A percentile compares a stretch with the other conserved stretches of the same genome.
Evolutionary conservation across 2,113 vertebrate genomes (phyloP).

Genomic region (Podiceps cristatus): DNA sequence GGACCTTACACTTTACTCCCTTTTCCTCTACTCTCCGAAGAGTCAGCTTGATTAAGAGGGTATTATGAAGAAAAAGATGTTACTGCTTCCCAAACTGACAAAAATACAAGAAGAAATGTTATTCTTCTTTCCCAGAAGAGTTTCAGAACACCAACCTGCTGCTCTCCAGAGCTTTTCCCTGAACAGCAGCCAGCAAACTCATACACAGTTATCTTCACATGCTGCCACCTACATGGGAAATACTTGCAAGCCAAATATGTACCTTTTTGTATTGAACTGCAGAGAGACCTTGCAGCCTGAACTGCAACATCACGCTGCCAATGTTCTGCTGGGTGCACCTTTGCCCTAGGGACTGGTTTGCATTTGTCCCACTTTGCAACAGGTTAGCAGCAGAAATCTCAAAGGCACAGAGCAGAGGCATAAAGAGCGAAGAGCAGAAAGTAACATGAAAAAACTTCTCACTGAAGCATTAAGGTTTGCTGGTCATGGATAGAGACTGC

Average conservation of each 20-base stretch:
- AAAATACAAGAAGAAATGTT: not conserved
- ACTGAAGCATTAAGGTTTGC: not conserved
- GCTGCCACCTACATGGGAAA: not conserved
- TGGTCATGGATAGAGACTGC: not conserved
- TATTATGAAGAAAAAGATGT: not conserved
- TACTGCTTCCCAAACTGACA: not conserved
- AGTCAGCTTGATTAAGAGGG: not conserved
- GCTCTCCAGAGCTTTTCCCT: not conserved
- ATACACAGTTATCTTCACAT: not conserved
- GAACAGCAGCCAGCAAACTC: not conserved
- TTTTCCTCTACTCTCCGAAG: not conserved
- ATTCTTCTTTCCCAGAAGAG: not conserved
- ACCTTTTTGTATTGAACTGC: not conserved
- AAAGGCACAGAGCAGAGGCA: not conserved
- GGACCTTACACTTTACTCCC: not conserved
- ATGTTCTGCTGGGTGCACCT: not conserved
- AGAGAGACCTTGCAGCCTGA: not conserved
- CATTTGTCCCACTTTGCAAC: not conserved
- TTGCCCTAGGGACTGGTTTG: not conserved
- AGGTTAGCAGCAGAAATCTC: not conserved
- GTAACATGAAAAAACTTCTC: not conserved
- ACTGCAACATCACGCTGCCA: not conserved
- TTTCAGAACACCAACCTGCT: not conserved
- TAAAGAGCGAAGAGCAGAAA: not conserved
- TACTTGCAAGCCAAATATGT: not conserved